These are phyloP conservation scores for Eudemis profundana DNA, from an alignment of 2,888 invertebrate genomes.

Conservation along the genomic window DNA sequence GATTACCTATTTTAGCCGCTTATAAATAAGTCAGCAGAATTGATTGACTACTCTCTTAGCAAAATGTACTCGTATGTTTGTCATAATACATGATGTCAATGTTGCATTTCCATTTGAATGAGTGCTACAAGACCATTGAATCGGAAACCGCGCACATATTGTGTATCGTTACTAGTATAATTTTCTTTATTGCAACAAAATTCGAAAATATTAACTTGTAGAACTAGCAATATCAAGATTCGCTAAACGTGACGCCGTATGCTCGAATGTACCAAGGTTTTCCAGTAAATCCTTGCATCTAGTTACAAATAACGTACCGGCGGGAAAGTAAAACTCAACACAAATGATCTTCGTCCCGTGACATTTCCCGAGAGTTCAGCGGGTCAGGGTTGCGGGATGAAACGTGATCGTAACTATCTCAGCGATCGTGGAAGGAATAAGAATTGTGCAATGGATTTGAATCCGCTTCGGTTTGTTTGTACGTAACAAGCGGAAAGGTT, in stretches of 20 bases:
- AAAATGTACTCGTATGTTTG: background rate
- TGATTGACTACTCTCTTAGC: background rate
- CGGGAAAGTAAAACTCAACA: conserved; percentile 35
- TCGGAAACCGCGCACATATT: background rate
- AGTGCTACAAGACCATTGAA: conserved; percentile 7
- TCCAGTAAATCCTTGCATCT: conserved; percentile 32
- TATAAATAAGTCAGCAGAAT: background rate
- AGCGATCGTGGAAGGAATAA: conserved; percentile 72
- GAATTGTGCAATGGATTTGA: conserved; percentile 63
- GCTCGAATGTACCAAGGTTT: conserved; percentile 5
- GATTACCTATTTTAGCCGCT: background rate
- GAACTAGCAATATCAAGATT: conserved; percentile 3
- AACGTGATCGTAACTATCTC: conserved; percentile 67
- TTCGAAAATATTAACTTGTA: background rate
- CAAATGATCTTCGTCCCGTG: conserved; percentile 58
- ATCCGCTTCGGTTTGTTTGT: conserved; percentile 68
- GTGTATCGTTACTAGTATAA: background rate
- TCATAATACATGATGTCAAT: conserved; percentile 8
- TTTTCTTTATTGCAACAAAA: background rate
- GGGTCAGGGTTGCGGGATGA: conserved; percentile 76
- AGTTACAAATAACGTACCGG: conserved; percentile 21
- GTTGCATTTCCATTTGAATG: background rate
- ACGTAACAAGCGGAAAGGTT: conserved; percentile 49
- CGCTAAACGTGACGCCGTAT: background rate
- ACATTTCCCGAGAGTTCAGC: conserved; percentile 76